Base-by-base conservation (phyloP, 2,113 vertebrate genomes). In the Cololabis saira region DNA sequence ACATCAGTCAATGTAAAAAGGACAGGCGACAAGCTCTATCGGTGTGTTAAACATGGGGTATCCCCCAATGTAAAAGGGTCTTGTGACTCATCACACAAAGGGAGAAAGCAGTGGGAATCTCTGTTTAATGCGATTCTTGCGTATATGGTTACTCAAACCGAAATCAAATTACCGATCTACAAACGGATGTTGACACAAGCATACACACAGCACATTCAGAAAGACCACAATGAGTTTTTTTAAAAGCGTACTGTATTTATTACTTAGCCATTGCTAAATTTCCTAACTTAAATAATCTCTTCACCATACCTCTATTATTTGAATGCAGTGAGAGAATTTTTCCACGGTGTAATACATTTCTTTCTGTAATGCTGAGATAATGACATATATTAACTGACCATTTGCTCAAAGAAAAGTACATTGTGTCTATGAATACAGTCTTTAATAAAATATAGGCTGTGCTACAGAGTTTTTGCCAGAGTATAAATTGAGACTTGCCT, bases 41-140 rank as follows among this genome's bases (percentile, higher is more conserved):
- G n/a, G n/a, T n/a, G n/a, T n/a, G n/a, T n/a, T n/a, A n/a, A n/a
- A n/a, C n/a, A n/a, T n/a, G n/a, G n/a, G n/a, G n/a, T n/a, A n/a
- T n/a, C n/a, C n/a, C n/a, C n/a, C n/a, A n/a, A n/a, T n/a, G n/a
- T n/a, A n/a, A n/a, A n/a, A n/a, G n/a, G n/a, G n/a, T n/a, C n/a
- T n/a, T n/a, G n/a, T 80, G 76, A 84, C 65, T 77, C 61, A 71
- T 45, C 63, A 55, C 49, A 27, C 44, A 66, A 72, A 33, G 9
- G 41, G 19, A 49, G 17, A 49, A n/a, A 64, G 19, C 22, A 24
- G 54, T n/a, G 57, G 41, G 33, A 54, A 52, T 42, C 40, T 47
- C 4, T 55, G 40, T 19, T 58, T 49, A 58, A 22, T 58, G 56
- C 76, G 66, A 79, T 43, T 50, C 60, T 70, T 67, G 51, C 53